Base-by-base conservation (phyloP, 2,888 invertebrate species). In the Masnerella sp. region DNA sequence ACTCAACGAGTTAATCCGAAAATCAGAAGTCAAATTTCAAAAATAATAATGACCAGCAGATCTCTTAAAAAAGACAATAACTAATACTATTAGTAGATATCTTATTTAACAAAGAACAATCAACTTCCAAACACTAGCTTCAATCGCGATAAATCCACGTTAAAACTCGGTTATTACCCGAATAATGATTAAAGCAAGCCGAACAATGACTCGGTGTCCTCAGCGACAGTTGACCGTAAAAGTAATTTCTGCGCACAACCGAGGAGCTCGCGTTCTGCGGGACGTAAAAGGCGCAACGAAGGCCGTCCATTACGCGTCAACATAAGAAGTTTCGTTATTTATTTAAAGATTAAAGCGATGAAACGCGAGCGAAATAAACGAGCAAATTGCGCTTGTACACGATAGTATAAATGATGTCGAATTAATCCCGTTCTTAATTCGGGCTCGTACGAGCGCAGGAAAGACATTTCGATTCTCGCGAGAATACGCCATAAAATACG, bases 381-480 rank as follows among this genome's bases (percentile, higher is more conserved):
- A 45, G 45, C 42, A 38, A 59, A 72, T 59, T 72, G 65, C 61
- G 36, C 51, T 72, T 49, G 65, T 61, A 58, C 64, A 56, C 52
- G 56, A 61, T 61, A 34, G 65, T 56, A 70, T 32, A 68, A 68
- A 68, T 58, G 73, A 74, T 58, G 59, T 62, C 58, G 51, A 64
- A 74, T 74, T 73, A 73, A 73, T 62, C 68, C 59, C 17, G 36
- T 32, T 58, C 69, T 70, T 68, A 69, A 74, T 65, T 74, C 64
- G 22, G 47, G 30, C 65, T 64, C 51, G 56, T 58, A 38, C 64
- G 64, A 45, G 67, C 51, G 54, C 22, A 25, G 58, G 42, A 62
- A 70, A 69, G 67, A 74, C 69, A 70, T 74, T 70, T 74, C 69
- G 69, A 74, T 65, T 74, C 69, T 69, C 74, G 74, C 65, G 70